Percentiles rank a stretch among this genome's conserved stretches.
phyloP scores from a whole-genome alignment of 2,888 invertebrate species.

The Ecliptopera silaceata region DNA sequence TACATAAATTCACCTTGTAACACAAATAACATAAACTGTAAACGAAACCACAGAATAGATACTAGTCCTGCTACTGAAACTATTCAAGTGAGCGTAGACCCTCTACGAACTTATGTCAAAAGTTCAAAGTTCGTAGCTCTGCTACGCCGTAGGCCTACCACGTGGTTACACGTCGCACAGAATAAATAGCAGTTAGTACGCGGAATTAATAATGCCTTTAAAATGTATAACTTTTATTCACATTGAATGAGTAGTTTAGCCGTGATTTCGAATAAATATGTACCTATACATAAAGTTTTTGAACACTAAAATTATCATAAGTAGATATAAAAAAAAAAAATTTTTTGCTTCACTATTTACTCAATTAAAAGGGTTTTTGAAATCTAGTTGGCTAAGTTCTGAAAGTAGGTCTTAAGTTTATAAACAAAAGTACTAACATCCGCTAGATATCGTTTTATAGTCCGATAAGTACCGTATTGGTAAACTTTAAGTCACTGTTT shows the following conservation, averaged over 20 bases:
- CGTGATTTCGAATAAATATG: no score
- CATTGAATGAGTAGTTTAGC: no score
- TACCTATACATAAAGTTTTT: no score
- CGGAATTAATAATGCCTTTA: background rate
- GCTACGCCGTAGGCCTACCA: constrained; percentile 30
- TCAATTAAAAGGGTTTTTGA: no score
- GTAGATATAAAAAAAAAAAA: no score
- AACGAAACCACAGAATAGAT: no score
- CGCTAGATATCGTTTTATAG: constrained; percentile 36
- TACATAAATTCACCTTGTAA: no score
- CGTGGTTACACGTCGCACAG: constrained; percentile 11
- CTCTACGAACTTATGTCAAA: constrained; percentile 13
- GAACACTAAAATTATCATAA: no score
- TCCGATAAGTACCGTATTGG: constrained; percentile 18
- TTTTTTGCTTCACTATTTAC: no score
- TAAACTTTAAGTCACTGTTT: constrained; percentile 19
- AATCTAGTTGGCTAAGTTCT: no score
- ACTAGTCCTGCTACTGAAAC: no score
- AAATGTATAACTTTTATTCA: background rate
- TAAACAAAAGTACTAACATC: constrained; percentile 39
- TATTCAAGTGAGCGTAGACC: constrained; percentile 10
- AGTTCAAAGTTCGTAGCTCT: constrained; percentile 35
- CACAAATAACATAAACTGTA: no score
- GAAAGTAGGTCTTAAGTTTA: background rate
- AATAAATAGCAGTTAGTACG: constrained; percentile 7